Evolutionary conservation across 1,140 invertebrate genomes (phyloP).

Genomic region (Helicoverpa zea): DNA sequence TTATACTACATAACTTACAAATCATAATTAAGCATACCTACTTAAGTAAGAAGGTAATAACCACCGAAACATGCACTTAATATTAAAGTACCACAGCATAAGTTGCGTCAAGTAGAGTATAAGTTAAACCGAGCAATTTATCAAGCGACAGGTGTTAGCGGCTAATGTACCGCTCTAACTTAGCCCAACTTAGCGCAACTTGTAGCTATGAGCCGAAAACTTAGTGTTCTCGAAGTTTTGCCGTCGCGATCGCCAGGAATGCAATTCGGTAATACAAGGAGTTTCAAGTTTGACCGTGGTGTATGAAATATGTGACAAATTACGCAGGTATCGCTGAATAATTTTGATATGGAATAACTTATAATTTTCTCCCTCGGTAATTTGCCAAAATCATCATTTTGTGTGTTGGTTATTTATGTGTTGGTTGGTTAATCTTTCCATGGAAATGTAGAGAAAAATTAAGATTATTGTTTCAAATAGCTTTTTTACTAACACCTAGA

Average conservation of each 20-base stretch:
- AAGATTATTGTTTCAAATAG: too few species aligned
- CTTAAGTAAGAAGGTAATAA: background rate
- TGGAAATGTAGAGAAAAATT: too few species aligned
- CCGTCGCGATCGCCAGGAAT: constrained; percentile 6
- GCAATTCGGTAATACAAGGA: constrained; percentile 8
- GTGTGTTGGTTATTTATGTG: too few species aligned
- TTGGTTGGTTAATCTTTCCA: too few species aligned
- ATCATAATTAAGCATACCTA: background rate
- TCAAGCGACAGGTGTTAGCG: constrained; percentile 45
- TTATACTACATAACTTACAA: too few species aligned
- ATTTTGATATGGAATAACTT: too few species aligned
- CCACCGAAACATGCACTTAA: constrained; percentile 34
- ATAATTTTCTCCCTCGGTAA: too few species aligned
- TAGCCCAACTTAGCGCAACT: constrained; percentile 22
- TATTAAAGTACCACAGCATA: constrained; percentile 23
- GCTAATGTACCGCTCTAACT: constrained; percentile 35
- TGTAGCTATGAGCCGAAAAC: constrained; percentile 32
- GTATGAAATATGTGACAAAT: background rate
- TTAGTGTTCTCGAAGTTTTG: background rate
- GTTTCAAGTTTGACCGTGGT: background rate
- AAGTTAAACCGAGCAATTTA: constrained; percentile 47
- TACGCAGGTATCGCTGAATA: too few species aligned
- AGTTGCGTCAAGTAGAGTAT: constrained; percentile 28
- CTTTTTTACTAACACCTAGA: too few species aligned
- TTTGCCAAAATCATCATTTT: too few species aligned